Evolutionary conservation across 2,888 invertebrate genomes (phyloP).

Genomic region (Chydorus sphaericus): DNA sequence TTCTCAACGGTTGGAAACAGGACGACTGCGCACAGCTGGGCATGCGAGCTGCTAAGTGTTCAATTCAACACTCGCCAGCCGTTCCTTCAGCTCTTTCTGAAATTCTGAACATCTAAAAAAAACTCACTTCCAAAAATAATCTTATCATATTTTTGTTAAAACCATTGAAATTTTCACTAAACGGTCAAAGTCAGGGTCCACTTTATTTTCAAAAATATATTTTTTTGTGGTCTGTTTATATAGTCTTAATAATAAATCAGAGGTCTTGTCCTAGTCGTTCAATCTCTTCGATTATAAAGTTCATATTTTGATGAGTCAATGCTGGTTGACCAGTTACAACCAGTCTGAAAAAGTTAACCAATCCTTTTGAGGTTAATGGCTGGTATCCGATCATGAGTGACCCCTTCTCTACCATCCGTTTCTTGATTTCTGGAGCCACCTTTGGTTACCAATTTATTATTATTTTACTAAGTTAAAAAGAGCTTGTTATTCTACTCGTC

Average conservation of each 20-base stretch:
- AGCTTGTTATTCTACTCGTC: background rate
- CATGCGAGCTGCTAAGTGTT: slow-evolving; percentile 42
- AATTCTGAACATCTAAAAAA: too few relatives aligned
- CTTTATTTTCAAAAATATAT: too few relatives aligned
- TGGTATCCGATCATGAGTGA: slow-evolving; percentile 61
- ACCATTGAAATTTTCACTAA: too few relatives aligned
- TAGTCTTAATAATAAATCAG: too few relatives aligned
- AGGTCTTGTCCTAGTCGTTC: slow-evolving; percentile 40
- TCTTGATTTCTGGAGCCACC: slow-evolving; percentile 57
- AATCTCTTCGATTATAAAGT: slow-evolving; percentile 46
- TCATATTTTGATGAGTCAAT: slow-evolving; percentile 40
- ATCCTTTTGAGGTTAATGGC: slow-evolving; percentile 42
- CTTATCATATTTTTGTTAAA: too few relatives aligned
- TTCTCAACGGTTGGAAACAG: slow-evolving; percentile 40
- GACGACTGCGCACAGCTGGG: slow-evolving; percentile 44
- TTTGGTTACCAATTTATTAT: slow-evolving; percentile 21
- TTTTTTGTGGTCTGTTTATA: too few relatives aligned
- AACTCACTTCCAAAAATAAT: too few relatives aligned
- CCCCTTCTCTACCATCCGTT: slow-evolving; percentile 46
- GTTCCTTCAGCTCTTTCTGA: slow-evolving; percentile 36
- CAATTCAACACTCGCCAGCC: slow-evolving; percentile 42
- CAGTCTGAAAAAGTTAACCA: slow-evolving; percentile 61
- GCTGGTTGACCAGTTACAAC: slow-evolving; percentile 57
- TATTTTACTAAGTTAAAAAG: slow-evolving; percentile 1
- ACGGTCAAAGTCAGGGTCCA: too few relatives aligned